Evolutionary conservation across 2,888 invertebrate species (phyloP), one percentile per base, ranked within the genome.

Genomic region (Tuberolachnus salignus): DNA sequence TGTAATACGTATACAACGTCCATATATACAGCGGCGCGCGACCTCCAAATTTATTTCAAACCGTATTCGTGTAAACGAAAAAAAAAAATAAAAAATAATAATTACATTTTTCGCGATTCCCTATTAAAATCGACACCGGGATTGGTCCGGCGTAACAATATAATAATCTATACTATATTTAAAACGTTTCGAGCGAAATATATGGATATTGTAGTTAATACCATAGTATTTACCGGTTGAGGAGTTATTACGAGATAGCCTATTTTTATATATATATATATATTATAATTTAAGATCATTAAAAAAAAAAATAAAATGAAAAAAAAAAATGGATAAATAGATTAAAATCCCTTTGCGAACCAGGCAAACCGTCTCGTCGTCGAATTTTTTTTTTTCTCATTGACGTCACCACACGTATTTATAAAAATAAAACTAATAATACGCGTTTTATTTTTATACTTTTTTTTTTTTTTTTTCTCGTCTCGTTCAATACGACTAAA

Each of bases 361-460:
- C n/a, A n/a, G 16, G 46, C 1, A 6, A 49, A 2, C 14, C 61
- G 19, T 26, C n/a, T n/a, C 6, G 59, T 61, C 13, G 59, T 61
- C 34, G 19, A 34, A 34, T 1, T 51, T 51, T 49, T n/a, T 42
- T n/a, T 61, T 10, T 19, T 21, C 34, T 51, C 11, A 34, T 63
- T 63, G 51, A 63, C 34, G 51, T 51, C 51, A 21, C 3, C 10
- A 51, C 19, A 51, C 9, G 61, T 19, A 59, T 63, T 46, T 63
- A 61, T 61, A n/a, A 70, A 71, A 71, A 71, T 26, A 49, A 59
- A 71, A 59, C 59, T 71, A 49, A 72, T 51, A 73, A 61, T 34
- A 34, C 34, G 23, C 71, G 23, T 42, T 23, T 44, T 70, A 57
- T 23, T 57, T 19, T 19, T 49, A 10, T 19, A 9, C 4, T 1